These are phyloP conservation scores for Odontocerum albicorne DNA, from an alignment of 2,888 invertebrate species.

Conservation along the genomic window DNA sequence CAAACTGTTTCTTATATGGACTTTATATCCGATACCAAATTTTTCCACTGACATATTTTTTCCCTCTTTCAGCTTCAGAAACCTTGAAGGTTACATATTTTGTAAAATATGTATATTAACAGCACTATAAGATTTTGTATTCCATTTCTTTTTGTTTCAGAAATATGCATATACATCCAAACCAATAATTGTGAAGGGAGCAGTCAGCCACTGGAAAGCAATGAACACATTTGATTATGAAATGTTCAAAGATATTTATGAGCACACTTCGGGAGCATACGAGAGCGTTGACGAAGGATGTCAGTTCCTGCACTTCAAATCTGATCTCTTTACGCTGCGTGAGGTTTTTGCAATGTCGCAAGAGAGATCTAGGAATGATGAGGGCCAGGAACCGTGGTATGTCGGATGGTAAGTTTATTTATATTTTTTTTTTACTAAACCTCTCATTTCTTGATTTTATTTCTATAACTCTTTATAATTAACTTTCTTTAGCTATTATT, in stretches of 20 bases:
- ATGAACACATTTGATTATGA: slow-evolving; percentile 65
- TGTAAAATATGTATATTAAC: no score
- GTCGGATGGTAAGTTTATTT: slow-evolving; percentile 86
- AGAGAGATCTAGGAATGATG: slow-evolving; percentile 62
- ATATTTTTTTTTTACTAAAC: background rate
- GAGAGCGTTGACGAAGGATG: slow-evolving; percentile 78
- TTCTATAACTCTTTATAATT: no score
- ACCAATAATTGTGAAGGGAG: slow-evolving; percentile 79
- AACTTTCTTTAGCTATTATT: no score
- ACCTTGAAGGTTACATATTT: no score
- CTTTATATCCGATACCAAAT: no score
- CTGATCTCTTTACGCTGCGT: slow-evolving; percentile 72
- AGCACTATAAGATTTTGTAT: no score
- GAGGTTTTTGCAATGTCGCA: slow-evolving; percentile 79
- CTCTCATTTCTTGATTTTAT: no score
- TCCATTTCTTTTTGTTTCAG: slow-evolving; percentile 40
- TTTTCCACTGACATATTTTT: no score
- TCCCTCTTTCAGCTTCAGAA: no score
- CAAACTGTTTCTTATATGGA: no score
- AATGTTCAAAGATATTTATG: slow-evolving; percentile 71
- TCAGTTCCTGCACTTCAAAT: slow-evolving; percentile 85
- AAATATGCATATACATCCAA: slow-evolving; percentile 75
- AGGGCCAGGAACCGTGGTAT: slow-evolving; percentile 77
- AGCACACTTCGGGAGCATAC: slow-evolving; percentile 67
- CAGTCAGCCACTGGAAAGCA: slow-evolving; percentile 77